Evolutionary conservation across 2,113 vertebrate genomes (phyloP), one percentile per base, ranked within the genome.

Genomic region (Tinamus guttatus): DNA sequence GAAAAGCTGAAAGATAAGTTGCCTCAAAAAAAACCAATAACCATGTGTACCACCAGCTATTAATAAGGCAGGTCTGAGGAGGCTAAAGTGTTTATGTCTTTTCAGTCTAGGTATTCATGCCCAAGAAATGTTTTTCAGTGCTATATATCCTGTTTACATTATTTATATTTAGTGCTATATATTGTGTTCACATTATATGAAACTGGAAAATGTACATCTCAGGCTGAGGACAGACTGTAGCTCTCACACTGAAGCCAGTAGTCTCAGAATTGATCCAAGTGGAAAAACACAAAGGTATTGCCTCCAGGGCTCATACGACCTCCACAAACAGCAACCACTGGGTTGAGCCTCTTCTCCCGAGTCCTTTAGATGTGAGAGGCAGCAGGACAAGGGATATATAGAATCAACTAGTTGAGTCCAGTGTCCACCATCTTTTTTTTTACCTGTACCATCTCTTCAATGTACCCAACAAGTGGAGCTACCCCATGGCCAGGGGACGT

Each of bases 401-500:
- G 85, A 67, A 8, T 12, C 24, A 63, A 14, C 30, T 28, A 49
- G 1, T 36, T 68, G 62, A 71, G 62, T 3, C 5, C 40, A 22
- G 13, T 12, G 2, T 27, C 74, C 85, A 38, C 9, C 28, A 54
- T 5, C 49, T 70, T 62, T 86, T 62, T 86, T 9, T 34, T 73
- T 30, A 32, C 28, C 3, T 30, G 40, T 69, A 16, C 13, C 7
- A 7, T 5, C 7, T 34, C 47, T 65, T 93, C 75, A 36, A 28
- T 0, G 0, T 49, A 4, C 40, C 30, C 36, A 67, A 40, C 8
- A 69, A 43, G 36, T 38, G 76, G 28, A 9, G 28, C 28, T 30
- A 32, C 16, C 54, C 18, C 54, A 13, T 2, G 6, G 8, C 10
- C 8, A 89, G 20, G 80, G 34, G 15, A 32, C 58, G 75, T n/a